Evolutionary conservation across 2,113 vertebrate species (phyloP).

Genomic region (Cryptomyrus ogoouensis): DNA sequence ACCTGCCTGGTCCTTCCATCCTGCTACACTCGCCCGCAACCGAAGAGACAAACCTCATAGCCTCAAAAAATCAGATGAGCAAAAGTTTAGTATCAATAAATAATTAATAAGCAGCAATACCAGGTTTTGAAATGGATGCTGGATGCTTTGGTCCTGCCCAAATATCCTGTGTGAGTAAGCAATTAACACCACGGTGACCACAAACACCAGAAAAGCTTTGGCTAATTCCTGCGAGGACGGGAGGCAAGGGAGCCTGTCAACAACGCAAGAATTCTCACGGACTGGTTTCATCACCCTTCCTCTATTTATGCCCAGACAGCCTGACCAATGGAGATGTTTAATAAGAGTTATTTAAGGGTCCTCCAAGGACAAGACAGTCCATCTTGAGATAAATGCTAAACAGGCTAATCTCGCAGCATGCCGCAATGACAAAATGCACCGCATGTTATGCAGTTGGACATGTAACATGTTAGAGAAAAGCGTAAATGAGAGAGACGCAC

Average conservation of each 20-base stretch:
- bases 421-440: background rate
- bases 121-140: background rate
- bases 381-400: background rate
- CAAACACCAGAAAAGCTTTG: background rate
- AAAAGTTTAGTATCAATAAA: background rate
- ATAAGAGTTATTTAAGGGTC: background rate
- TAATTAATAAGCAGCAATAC: background rate
- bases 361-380: background rate
- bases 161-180: background rate
- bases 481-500: background rate
- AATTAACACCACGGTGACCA: background rate
- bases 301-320: background rate
- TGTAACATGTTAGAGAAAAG: background rate
- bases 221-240: background rate
- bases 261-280: background rate
- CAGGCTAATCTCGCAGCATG: background rate
- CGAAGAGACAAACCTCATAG: background rate
- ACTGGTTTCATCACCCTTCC: background rate
- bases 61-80: background rate
- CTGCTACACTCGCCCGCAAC: background rate
- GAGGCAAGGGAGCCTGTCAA: background rate
- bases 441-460: background rate
- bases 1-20: background rate
- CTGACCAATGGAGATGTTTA: background rate
- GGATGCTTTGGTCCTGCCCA: background rate